These are phyloP conservation scores for Tenthredo livida DNA, from an alignment of 2,888 invertebrate species.

Conservation along the genomic window DNA sequence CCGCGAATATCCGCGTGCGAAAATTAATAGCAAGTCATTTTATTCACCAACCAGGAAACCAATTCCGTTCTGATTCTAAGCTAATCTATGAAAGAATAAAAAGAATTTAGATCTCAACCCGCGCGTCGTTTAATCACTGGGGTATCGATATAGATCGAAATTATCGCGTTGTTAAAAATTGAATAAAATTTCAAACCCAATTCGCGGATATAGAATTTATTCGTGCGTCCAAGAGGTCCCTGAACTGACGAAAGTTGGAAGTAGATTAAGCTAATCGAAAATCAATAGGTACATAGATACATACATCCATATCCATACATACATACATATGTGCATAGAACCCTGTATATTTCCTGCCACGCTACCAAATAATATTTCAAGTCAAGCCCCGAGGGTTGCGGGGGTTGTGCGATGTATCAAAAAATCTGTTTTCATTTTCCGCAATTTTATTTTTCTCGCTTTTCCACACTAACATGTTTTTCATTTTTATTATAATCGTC, in stretches of 20 bases:
- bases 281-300: conserved; percentile 31
- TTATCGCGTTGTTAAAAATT: neutral
- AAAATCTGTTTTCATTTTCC: neutral
- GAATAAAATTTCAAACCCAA: neutral
- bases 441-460: too few relatives aligned
- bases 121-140: neutral
- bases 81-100: too few relatives aligned
- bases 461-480: neutral
- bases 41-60: too few relatives aligned
- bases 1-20: too few relatives aligned
- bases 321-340: neutral
- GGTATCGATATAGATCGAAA: neutral
- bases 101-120: too few relatives aligned
- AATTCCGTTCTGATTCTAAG: too few relatives aligned
- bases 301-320: too few relatives aligned
- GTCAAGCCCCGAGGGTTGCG: neutral
- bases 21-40: too few relatives aligned
- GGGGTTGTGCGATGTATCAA: neutral
- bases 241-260: conserved; percentile 39
- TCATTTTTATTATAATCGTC: neutral
- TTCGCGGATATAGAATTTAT: conserved; percentile 10
- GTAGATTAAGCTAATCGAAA: conserved; percentile 52
- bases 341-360: conserved; percentile 7
- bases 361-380: conserved; percentile 12
- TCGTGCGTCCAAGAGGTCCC: conserved; percentile 13